A percentile compares a stretch with the other conserved stretches of the same genome.
Conservation (phyloP, 2,113 vertebrate genomes). For the Dromas ardeola region DNA sequence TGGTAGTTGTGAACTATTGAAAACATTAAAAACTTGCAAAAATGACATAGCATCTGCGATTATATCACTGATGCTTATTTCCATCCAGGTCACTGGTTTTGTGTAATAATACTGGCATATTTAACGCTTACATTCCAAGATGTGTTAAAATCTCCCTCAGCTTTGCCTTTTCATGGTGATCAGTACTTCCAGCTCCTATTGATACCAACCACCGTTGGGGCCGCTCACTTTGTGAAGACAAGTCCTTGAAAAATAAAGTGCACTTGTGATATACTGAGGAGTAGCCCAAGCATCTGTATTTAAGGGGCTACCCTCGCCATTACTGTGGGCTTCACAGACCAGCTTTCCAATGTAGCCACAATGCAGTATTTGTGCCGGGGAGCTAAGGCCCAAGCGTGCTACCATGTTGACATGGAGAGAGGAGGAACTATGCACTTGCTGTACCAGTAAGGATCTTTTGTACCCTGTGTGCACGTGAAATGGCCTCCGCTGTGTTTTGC, state of each 20-base stretch:
- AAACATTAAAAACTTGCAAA: not conserved
- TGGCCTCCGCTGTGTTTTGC: not conserved
- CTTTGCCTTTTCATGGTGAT: not conserved
- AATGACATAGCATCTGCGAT: not conserved
- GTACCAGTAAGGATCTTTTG: not conserved
- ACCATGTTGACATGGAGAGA: too few species aligned
- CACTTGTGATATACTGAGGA: not conserved
- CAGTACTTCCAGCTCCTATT: not conserved
- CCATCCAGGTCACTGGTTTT: not conserved
- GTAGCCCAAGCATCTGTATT: not conserved
- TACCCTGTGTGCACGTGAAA: not conserved
- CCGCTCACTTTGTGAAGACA: not conserved
- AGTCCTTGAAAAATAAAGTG: not conserved
- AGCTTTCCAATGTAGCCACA: accelerated
- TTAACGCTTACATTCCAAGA: not conserved
- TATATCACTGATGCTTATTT: not conserved
- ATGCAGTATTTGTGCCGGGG: not conserved
- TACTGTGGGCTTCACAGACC: not conserved
- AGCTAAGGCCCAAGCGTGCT: not conserved
- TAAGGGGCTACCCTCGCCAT: not conserved
- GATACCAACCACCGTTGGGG: not conserved
- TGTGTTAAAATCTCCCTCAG: not conserved
- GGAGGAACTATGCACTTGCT: not conserved
- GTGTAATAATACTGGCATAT: not conserved
- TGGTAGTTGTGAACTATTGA: not conserved